phyloP scores from a whole-genome alignment of 2,113 vertebrate genomes.

The Bos javanicus region DNA sequence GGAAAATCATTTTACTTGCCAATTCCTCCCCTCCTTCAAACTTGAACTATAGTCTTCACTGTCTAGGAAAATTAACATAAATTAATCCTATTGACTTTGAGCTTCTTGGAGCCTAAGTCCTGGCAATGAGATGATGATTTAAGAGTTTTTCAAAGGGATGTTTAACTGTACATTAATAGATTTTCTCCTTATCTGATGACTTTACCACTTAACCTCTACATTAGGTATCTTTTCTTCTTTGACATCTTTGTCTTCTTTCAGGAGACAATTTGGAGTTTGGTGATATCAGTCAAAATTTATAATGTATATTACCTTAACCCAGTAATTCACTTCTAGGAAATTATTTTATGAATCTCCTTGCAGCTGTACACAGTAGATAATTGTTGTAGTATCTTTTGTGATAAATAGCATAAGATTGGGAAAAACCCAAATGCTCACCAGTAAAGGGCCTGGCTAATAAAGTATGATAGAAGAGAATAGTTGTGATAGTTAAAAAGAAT shows the following conservation, averaged over 20 bases:
- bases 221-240: not conserved
- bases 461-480: not conserved
- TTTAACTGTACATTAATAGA: not conserved
- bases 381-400: not conserved
- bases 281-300: not conserved
- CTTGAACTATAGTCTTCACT: not conserved
- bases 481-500: not conserved
- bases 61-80: not conserved
- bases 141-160: not conserved
- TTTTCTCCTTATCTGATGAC: not conserved
- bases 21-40: not conserved
- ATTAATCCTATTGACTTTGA: not conserved
- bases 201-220: not conserved
- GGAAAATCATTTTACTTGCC: not conserved
- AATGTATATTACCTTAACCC: not conserved
- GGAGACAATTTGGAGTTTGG: not conserved
- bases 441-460: not conserved
- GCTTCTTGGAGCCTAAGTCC: not conserved
- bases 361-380: not conserved
- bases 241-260: slow-evolving; percentile 4
- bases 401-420: not conserved
- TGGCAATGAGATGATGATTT: not conserved
- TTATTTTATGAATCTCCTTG: not conserved
- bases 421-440: not conserved
- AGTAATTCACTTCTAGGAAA: not conserved